Percentiles rank a stretch among this genome's conserved stretches.
Evolutionary conservation across 2,888 invertebrate genomes (phyloP).

Genomic region (Hecatera dysodea): DNA sequence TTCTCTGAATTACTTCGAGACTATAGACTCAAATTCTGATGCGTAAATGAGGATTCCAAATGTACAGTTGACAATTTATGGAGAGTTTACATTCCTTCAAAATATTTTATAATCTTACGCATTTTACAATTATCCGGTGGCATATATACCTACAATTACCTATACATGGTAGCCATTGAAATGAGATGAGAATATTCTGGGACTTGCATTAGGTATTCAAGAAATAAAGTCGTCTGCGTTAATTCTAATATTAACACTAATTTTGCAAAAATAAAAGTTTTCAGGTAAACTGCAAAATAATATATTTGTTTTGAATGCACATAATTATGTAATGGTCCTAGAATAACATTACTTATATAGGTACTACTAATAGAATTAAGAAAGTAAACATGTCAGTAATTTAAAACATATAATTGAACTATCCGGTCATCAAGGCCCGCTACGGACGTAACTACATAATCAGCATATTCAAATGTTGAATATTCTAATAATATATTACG

Average conservation of each 20-base stretch:
- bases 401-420: slow-evolving; percentile 4
- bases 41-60: too few species aligned
- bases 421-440: slow-evolving; percentile 3
- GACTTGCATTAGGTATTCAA: too few species aligned
- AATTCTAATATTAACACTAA: background rate
- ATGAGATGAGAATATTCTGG: background rate
- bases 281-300: slow-evolving; percentile 42
- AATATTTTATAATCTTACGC: too few species aligned
- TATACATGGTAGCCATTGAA: background rate
- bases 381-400: slow-evolving; percentile 15
- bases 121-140: too few species aligned
- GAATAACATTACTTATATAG: slow-evolving; percentile 12
- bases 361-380: slow-evolving; percentile 7
- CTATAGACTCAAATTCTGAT: too few species aligned
- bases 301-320: slow-evolving; percentile 35
- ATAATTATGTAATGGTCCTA: slow-evolving; percentile 10
- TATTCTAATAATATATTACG: slow-evolving; percentile 2
- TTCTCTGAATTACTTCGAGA: too few species aligned
- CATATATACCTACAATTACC: too few species aligned
- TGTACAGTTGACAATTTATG: too few species aligned
- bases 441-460: slow-evolving; percentile 14
- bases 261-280: slow-evolving; percentile 10
- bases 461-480: background rate
- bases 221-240: background rate
- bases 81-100: too few species aligned